Conservation (phyloP, 2,113 vertebrate species). For the Geothlypis trichas region DNA sequence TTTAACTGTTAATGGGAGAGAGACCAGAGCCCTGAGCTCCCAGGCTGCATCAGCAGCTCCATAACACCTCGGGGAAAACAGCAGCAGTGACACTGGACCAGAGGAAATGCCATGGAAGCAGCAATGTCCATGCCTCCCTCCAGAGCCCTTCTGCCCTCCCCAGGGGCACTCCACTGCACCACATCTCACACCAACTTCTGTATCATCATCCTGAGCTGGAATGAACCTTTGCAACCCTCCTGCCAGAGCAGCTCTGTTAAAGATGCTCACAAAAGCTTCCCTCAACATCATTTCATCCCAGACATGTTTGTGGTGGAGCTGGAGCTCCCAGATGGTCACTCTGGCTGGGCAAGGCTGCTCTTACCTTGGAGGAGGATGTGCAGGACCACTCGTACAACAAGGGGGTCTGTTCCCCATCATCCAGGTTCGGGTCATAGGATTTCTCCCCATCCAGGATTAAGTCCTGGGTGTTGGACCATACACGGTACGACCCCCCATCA, state of each 20-base stretch:
- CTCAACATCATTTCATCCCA: not conserved
- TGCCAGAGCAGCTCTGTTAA: not conserved
- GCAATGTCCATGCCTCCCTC: not conserved
- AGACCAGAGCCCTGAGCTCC: not conserved
- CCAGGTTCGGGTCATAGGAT: slow-evolving; percentile 94
- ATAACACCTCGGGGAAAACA: not conserved
- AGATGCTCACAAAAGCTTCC: not conserved
- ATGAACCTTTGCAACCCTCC: not conserved
- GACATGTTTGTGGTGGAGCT: not conserved
- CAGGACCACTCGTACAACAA: slow-evolving; percentile 91
- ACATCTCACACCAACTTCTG: not conserved
- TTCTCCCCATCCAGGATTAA: slow-evolving; percentile 89
- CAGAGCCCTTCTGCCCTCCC: not conserved
- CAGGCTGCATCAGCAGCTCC: not conserved
- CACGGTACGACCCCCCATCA: slow-evolving; percentile 90
- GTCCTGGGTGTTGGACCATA: slow-evolving; percentile 91
- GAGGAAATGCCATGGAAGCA: not conserved
- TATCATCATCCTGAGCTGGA: not conserved
- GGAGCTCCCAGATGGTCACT: not conserved
- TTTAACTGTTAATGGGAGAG: not conserved
- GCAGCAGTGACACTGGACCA: not conserved
- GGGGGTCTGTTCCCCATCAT: slow-evolving; percentile 84
- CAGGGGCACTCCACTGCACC: not conserved
- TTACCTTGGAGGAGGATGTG: slow-evolving; percentile 86
- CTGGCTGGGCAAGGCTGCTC: not conserved